Evolutionary conservation across 2,888 invertebrate genomes (phyloP), one percentile per base, ranked within the genome.

Genomic region (Tenthredo amoena): DNA sequence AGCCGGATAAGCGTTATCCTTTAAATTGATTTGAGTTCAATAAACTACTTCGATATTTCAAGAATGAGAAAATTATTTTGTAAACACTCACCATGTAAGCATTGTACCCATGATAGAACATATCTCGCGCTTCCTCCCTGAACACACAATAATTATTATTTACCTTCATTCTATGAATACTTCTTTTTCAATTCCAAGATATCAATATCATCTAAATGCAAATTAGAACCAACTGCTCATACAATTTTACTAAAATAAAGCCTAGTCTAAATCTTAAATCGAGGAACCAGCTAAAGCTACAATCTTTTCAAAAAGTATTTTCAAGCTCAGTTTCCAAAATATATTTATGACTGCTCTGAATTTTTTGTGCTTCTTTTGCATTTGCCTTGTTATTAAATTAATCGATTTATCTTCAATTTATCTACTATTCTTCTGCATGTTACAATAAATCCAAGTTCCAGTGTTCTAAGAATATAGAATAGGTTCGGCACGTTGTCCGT

Each of bases 31-130:
- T 12, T 15, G 40, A 62, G 2, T 26, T 62, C n/a, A 31, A 40
- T 40, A n/a, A 62, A 21, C 26, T 40, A 7, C 2, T 62, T 81
- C 1, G 12, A 21, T 3, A 40, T 15, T 62, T 65, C 15, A 6
- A 55, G 12, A 62, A n/a, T 7, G 12, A 31, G 34, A 34, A 40
- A 37, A 58, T 62, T 40, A 62, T 12, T 1, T 12, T 12, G 65
- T 47, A 37, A 85, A 21, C 77, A 91, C 93, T 94, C 92, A 94
- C 97, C 98, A 99, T 99, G 91, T 99, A 99, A 1, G 98, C 97
- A 91, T 97, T 95, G 92, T 99, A 99, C 4, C 98, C 99, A 95
- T 99, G 99, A 93, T 98, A 98, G 94, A 99, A 99, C 99, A 99
- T 99, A 91, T 98, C 97, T 85, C 98, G 95, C 18, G 98, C 96